Evolutionary conservation across 2,888 invertebrate genomes (phyloP).

Genomic region (Drosophila buzzatii): DNA sequence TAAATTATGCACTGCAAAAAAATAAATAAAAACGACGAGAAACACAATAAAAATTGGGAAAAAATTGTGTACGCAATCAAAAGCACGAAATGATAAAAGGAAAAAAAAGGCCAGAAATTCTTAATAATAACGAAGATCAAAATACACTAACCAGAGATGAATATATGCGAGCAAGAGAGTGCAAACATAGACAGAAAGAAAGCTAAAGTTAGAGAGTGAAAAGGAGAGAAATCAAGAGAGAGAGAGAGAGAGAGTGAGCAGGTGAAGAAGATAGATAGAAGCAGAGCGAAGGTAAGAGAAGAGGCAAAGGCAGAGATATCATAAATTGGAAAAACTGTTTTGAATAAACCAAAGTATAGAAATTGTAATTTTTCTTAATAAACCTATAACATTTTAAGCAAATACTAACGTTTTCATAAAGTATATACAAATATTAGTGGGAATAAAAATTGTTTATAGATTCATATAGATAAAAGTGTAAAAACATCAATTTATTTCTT

Average conservation of each 20-base stretch:
- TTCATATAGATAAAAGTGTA: too few species aligned
- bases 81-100: constrained; percentile 55
- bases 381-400: too few species aligned
- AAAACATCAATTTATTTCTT: background rate
- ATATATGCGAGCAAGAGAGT: background rate
- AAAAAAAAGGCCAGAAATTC: constrained; percentile 10
- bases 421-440: too few species aligned
- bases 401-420: too few species aligned
- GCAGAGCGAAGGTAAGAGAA: background rate
- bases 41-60: constrained; percentile 72
- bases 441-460: too few species aligned
- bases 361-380: too few species aligned
- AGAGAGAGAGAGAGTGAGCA: background rate
- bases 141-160: constrained; percentile 38
- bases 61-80: constrained; percentile 74
- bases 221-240: background rate
- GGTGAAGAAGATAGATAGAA: background rate
- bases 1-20: constrained; percentile 79
- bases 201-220: background rate
- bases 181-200: background rate
- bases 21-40: constrained; percentile 50
- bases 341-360: too few species aligned
- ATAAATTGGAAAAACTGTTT: too few species aligned
- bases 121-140: constrained; percentile 9
- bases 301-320: too few species aligned